Percentiles rank a stretch among this genome's conserved stretches.
Evolutionary conservation across 1,140 invertebrate species (phyloP).

Genomic region (Drosophila miranda): DNA sequence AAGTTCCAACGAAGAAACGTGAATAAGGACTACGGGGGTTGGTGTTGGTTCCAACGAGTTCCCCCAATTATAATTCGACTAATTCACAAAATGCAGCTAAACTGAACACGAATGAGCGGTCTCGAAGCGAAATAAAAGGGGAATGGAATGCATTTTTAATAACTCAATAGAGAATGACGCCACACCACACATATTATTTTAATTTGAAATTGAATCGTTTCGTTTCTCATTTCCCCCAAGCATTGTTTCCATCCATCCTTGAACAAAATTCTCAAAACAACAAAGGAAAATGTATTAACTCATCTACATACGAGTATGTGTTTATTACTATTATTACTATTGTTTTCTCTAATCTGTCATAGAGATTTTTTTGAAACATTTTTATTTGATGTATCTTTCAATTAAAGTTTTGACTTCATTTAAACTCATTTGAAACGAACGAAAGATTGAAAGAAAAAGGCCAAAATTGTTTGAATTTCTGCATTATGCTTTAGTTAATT

Average conservation of each 20-base stretch:
- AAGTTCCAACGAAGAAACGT: constrained; percentile 47
- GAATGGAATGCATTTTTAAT: constrained; percentile 68
- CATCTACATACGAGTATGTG: constrained; percentile 17
- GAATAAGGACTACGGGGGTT: background rate
- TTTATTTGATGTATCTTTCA: constrained; percentile 14
- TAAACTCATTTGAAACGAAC: background rate
- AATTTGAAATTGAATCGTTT: constrained; percentile 12
- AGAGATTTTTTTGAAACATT: constrained; percentile 22
- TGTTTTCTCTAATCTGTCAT: constrained; percentile 49
- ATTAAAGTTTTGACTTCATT: constrained; percentile 25
- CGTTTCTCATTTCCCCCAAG: constrained; percentile 24
- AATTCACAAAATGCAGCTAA: constrained; percentile 65
- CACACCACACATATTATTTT: constrained; percentile 12
- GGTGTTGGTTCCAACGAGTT: background rate
- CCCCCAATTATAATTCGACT: constrained; percentile 37
- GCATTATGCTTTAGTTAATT: constrained; percentile 74
- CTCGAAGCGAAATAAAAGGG: constrained; percentile 46
- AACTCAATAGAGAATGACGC: constrained; percentile 56
- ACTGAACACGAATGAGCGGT: constrained; percentile 38
- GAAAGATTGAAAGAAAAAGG: constrained; percentile 27
- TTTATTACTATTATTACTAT: constrained; percentile 31
- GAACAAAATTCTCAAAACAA: constrained; percentile 44
- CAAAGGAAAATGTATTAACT: constrained; percentile 48
- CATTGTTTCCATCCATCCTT: constrained; percentile 12
- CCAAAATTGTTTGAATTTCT: constrained; percentile 67